Base-by-base conservation (phyloP, 2,113 vertebrate genomes). In the Dendrocopos noguchii region DNA sequence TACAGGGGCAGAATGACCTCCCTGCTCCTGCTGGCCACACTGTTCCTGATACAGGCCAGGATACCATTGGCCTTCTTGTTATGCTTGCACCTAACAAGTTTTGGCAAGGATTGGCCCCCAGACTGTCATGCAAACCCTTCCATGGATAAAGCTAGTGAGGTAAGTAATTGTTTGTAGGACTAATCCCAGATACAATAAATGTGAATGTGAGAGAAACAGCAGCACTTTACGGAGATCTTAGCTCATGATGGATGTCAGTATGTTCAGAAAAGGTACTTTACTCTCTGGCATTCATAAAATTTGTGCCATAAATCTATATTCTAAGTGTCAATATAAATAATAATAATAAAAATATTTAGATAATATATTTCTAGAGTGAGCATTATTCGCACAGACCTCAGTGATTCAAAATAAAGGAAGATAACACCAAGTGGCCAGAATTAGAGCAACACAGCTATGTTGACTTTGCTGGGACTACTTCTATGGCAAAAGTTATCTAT, bases 331-430 rank as follows among this genome's bases (percentile, higher is more conserved):
- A 83, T 67, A 74, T 52, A 90, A 95, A 95, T 79, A 84, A 13
- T 50, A 50, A 21, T 7, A 70, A 91, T 95, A 92, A 39, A 83
- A 34, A 28, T 55, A 44, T 87, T 74, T 66, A 84, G 86, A 33
- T n/a, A 83, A 63, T 81, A 10, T 72, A 85, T 95, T 94, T 33
- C 19, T 65, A 47, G n/a, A 75, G 22, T 47, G 55, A 88, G 72
- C 31, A 8, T 25, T 74, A 88, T 90, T 95, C 71, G 73, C 15
- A 29, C 75, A 94, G 89, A 78, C 7, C 2, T 85, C 24, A 60
- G 16, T 61, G 39, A 74, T 59, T 90, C 67, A 85, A 68, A 96
- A 50, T 87, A 53, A 89, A 95, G 94, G 36, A 25, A 33, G 36
- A 28, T 18, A 81, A 39, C 17, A 80, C 10, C 12, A 44, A 75